A percentile compares a stretch with the other conserved stretches of the same genome.
phyloP scores from a whole-genome alignment of 2,888 invertebrate species.

The Allacma fusca region DNA sequence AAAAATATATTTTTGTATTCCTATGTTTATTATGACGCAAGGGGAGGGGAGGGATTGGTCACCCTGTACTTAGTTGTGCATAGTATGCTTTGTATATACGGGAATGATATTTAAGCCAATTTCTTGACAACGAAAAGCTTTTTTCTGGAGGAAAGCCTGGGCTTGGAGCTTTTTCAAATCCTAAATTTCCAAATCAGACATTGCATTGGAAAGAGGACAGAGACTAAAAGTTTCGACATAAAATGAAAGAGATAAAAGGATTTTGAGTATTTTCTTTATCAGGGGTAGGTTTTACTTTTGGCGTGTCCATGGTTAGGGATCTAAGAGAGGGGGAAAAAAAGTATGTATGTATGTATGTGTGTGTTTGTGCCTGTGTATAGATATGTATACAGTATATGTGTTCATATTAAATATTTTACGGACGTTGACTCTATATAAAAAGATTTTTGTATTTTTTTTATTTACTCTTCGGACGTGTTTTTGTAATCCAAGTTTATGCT shows the following conservation, averaged over 20 bases:
- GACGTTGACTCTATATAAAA: too few relatives aligned
- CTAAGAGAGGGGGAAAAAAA: neutral
- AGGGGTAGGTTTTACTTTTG: neutral
- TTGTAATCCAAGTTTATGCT: too few relatives aligned
- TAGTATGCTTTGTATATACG: neutral
- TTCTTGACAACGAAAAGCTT: neutral
- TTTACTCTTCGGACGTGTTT: too few relatives aligned
- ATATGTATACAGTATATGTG: too few relatives aligned
- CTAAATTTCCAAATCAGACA: neutral
- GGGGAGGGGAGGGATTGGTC: too few relatives aligned
- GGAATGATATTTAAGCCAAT: slow-evolving; percentile 10
- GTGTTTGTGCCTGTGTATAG: too few relatives aligned
- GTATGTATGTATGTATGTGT: neutral
- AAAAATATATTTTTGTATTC: too few relatives aligned
- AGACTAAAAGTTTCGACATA: slow-evolving; percentile 24
- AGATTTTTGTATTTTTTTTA: too few relatives aligned
- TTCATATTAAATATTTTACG: too few relatives aligned
- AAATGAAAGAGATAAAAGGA: slow-evolving; percentile 26
- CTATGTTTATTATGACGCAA: too few relatives aligned
- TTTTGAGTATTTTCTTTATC: neutral
- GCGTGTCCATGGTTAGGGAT: slow-evolving; percentile 17
- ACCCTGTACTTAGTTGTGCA: too few relatives aligned
- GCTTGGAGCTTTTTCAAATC: neutral
- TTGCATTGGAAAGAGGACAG: slow-evolving; percentile 15
- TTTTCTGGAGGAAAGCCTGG: neutral